These are phyloP conservation scores for Parotia lawesii DNA, from an alignment of 2,113 vertebrate species.

Conservation along the genomic window DNA sequence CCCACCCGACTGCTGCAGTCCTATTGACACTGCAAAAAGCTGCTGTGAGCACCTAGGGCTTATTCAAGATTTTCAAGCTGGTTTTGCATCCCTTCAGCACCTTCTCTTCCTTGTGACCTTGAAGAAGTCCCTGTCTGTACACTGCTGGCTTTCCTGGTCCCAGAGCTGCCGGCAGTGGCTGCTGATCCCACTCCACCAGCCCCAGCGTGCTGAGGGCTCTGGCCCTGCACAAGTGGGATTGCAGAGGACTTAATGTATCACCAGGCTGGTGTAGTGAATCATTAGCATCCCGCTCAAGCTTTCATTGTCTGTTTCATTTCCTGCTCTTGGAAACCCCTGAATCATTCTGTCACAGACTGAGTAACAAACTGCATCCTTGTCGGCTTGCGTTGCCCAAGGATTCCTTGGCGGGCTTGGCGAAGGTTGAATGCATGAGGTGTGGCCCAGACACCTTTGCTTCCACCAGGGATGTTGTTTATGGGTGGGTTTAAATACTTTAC, in stretches of 20 bases:
- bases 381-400: slow-evolving; percentile 25
- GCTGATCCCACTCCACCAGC: slow-evolving; percentile 7
- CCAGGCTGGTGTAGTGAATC: slow-evolving; percentile 62
- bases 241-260: slow-evolving; percentile 54
- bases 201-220: background rate
- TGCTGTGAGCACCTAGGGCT: background rate
- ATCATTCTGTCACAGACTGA: slow-evolving; percentile 57
- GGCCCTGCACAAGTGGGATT: background rate
- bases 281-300: slow-evolving; percentile 63
- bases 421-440: background rate
- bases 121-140: background rate
- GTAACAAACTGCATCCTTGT: slow-evolving; percentile 42
- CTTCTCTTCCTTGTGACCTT: slow-evolving; percentile 40
- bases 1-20: background rate
- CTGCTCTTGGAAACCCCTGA: slow-evolving; percentile 64
- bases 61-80: background rate
- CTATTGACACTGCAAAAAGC: background rate
- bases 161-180: background rate
- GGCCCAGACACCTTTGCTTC: background rate
- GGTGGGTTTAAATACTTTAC: background rate
- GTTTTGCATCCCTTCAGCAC: background rate
- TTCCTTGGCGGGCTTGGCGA: slow-evolving; percentile 13
- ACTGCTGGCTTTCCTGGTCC: background rate
- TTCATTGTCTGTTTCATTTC: slow-evolving; percentile 66
- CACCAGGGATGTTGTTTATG: background rate